Conservation (phyloP, 2,888 invertebrate species). For the Myathropa florea region DNA sequence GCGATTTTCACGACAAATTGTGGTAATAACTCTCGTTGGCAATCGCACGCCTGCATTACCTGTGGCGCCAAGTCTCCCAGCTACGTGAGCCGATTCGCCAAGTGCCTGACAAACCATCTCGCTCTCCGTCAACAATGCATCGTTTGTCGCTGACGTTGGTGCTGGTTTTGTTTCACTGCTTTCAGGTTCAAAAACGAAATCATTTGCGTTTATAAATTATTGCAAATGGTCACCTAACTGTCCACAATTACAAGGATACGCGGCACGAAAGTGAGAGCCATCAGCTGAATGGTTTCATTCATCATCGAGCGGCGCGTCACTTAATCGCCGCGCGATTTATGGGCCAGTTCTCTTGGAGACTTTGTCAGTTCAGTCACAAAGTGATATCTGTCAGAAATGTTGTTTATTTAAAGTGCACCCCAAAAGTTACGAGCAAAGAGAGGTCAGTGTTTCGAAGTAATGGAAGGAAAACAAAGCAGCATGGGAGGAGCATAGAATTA, state of each 20-base stretch:
- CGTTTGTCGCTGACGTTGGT: background rate
- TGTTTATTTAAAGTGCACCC: background rate
- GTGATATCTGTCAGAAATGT: background rate
- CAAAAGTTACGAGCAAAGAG: background rate
- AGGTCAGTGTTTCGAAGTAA: slow-evolving; percentile 51
- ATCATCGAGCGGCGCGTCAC: slow-evolving; percentile 34
- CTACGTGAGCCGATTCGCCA: slow-evolving; percentile 62
- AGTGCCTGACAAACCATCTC: slow-evolving; percentile 10
- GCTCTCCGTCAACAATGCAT: background rate
- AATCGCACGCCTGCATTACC: slow-evolving; percentile 51
- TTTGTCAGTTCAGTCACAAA: slow-evolving; percentile 12
- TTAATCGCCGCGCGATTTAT: slow-evolving; percentile 40
- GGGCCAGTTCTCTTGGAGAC: slow-evolving; percentile 17
- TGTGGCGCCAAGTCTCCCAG: slow-evolving; percentile 55
- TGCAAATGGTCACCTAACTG: slow-evolving; percentile 58
- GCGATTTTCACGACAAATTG: slow-evolving; percentile 68
- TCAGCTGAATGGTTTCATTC: slow-evolving; percentile 47
- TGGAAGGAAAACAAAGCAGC: background rate
- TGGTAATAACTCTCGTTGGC: slow-evolving; percentile 60
- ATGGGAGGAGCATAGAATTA: slow-evolving; percentile 16
- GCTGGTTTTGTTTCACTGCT: slow-evolving; percentile 22
- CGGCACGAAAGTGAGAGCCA: slow-evolving; percentile 56
- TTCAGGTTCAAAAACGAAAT: slow-evolving; percentile 62
- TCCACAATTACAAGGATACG: slow-evolving; percentile 62
- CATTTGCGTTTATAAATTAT: slow-evolving; percentile 49